Evolutionary conservation across 2,113 vertebrate species (phyloP), one percentile per base, ranked within the genome.

Genomic region (Spheniscus mendiculus): DNA sequence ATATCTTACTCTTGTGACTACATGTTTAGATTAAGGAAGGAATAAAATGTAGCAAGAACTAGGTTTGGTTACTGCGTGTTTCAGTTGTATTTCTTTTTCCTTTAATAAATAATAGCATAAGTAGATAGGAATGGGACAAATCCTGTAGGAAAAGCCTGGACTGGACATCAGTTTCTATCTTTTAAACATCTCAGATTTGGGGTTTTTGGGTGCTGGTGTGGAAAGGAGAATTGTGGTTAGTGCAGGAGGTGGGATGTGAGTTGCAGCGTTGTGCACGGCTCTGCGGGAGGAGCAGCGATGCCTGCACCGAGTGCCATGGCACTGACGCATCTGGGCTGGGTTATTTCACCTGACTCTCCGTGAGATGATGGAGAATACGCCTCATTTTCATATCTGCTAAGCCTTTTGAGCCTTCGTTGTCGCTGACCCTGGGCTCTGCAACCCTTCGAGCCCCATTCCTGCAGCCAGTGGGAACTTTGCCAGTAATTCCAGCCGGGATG

Each of bases 221-320:
- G 15, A 14, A 29, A 4, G 2, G 6, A 56, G 62, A 36, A n/a
- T 19, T 36, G 50, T 2, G 7, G 11, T 36, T 6, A 17, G 14
- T 7, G 32, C 40, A 10, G 83, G 79, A 66, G 36, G 27, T 69
- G 74, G 72, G 72, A 6, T 27, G 19, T 3, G n/a, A 11, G 3
- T 14, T 44, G 65, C 16, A 15, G 27, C 2, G 7, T 8, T 26
- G 34, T 3, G 40, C 22, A 3, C 1, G 8, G 69, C 34, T 63
- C n/a, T 55, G 65, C 10, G 18, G 84, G 80, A 74, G 23, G 7
- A 56, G 36, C 58, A 19, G 72, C 1, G 5, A 23, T 86, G 26
- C 19, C 5, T 1, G 7, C 40, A 1, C 22, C 1, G 2, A 16
- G 79, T 40, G 73, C 15, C 11, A 3, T 15, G n/a, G n/a, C 63